Evolutionary conservation across 2,113 vertebrate species (phyloP).

Genomic region (Monopterus albus): DNA sequence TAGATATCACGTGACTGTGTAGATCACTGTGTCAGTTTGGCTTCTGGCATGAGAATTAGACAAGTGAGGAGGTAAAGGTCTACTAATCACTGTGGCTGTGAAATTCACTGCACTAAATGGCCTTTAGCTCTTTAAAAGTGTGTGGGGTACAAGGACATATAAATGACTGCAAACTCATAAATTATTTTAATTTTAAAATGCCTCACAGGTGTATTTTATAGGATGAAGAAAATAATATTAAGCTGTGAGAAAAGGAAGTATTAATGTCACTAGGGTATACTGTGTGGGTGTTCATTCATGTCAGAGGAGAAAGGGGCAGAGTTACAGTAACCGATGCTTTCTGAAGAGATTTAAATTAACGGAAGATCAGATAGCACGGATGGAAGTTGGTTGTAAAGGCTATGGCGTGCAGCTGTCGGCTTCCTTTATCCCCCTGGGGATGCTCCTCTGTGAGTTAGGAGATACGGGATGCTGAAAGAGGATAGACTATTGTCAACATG

Average conservation of each 20-base stretch:
- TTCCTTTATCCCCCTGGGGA: conserved; percentile 15
- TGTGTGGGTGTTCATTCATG: conserved; percentile 18
- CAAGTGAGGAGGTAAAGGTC: conserved; percentile 1
- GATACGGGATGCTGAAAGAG: conserved; percentile 1
- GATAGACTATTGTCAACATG: conserved; percentile 32
- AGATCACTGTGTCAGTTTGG: not conserved
- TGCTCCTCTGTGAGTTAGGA: conserved; percentile 4
- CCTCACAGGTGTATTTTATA: not conserved
- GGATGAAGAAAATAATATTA: not conserved
- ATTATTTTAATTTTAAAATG: conserved; percentile 7
- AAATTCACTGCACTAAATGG: conserved; percentile 3
- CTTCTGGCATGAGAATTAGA: not conserved
- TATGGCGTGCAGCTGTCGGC: conserved; percentile 15
- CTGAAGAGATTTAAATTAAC: conserved; percentile 18
- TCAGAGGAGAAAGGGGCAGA: conserved; percentile 1
- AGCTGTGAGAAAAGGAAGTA: not conserved
- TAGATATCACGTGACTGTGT: not conserved
- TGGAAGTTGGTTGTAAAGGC: conserved; percentile 16
- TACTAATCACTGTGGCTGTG: not conserved
- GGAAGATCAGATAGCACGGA: conserved; percentile 33
- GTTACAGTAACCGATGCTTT: conserved; percentile 11
- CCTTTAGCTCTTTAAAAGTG: not conserved
- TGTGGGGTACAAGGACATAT: not conserved
- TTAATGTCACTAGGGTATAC: not conserved
- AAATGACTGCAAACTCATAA: not conserved